A percentile compares a stretch with the other conserved stretches of the same genome.
Conservation (phyloP, 2,888 invertebrate genomes). For the Diogma glabrata region DNA sequence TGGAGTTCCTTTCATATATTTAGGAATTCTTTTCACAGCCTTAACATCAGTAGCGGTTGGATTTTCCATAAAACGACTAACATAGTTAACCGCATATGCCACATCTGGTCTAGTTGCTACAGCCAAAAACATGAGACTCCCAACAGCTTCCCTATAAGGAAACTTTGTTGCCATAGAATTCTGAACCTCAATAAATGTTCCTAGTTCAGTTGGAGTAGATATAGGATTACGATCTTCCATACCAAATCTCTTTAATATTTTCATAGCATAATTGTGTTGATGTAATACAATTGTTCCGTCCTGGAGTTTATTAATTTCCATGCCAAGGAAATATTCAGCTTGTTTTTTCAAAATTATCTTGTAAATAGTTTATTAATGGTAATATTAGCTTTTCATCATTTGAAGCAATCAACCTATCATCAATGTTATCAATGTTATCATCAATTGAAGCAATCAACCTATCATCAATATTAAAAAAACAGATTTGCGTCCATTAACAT, state of each 20-base stretch:
- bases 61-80: slow-evolving; percentile 12
- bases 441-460: too few relatives aligned
- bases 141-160: slow-evolving; percentile 11
- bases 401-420: slow-evolving; percentile 11
- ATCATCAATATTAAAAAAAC: too few relatives aligned
- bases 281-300: too few relatives aligned
- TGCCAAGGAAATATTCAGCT: slow-evolving; percentile 6
- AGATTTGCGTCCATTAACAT: too few relatives aligned
- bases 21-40: slow-evolving; percentile 17
- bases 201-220: neutral
- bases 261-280: too few relatives aligned
- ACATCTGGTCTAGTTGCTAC: slow-evolving; percentile 11
- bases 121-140: slow-evolving; percentile 10
- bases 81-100: slow-evolving; percentile 7
- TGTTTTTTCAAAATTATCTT: slow-evolving; percentile 3
- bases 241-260: too few relatives aligned
- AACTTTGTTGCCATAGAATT: neutral
- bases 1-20: slow-evolving; percentile 11
- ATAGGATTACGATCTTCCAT: too few relatives aligned
- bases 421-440: too few relatives aligned
- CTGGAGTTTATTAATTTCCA: neutral
- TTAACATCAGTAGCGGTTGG: slow-evolving; percentile 13
- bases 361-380: neutral
- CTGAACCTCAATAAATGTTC: neutral
- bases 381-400: neutral